Base-by-base conservation (phyloP, 2,888 invertebrate genomes). In the Danaus chrysippus region DNA sequence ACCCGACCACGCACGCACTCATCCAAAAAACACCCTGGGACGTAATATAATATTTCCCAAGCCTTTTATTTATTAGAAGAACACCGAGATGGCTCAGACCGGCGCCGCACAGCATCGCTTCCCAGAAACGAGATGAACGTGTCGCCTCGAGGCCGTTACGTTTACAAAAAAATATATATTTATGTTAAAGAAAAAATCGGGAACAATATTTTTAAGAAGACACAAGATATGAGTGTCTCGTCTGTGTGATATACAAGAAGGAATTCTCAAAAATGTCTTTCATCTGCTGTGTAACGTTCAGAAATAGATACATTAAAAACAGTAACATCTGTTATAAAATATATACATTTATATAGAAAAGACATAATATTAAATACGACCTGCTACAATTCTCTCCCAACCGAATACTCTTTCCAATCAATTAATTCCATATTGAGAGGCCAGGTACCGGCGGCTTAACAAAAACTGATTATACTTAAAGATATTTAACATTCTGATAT, bases 21-120 rank as follows among this genome's bases (percentile, higher is more conserved):
- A 77, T 74, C 84, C 82, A 84, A 87, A 86, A 87, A 86, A 83
- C 82, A 81, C 77, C 81, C 83, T 79, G 73, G 82, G 79, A 83
- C 84, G 91, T 90, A 91, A 91, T 87, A 86, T 89, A 90, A 91
- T 91, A 91, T 90, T 88, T 88, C 84, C 88, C 87, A 82, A 84
- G 84, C 80, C 86, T 87, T 87, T 90, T 90, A 90, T 90, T 89
- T 90, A 91, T 89, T 86, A 83, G 84, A 79, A 74, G 81, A 73
- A 77, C 76, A 79, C 77, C 76, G 68, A 69, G 63, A 66, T 64
- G 77, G 71, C 70, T 77, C 70, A 71, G 75, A 68, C 77, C 81
- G 88, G 89, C 90, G 90, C 91, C 91, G 87, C 83, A 86, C 89
- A 87, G 75, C 82, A 78, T 81, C 75, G 76, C 84, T 90, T 90